Evolutionary conservation across 2,888 invertebrate genomes (phyloP).

Genomic region (Eupeodes luniger): DNA sequence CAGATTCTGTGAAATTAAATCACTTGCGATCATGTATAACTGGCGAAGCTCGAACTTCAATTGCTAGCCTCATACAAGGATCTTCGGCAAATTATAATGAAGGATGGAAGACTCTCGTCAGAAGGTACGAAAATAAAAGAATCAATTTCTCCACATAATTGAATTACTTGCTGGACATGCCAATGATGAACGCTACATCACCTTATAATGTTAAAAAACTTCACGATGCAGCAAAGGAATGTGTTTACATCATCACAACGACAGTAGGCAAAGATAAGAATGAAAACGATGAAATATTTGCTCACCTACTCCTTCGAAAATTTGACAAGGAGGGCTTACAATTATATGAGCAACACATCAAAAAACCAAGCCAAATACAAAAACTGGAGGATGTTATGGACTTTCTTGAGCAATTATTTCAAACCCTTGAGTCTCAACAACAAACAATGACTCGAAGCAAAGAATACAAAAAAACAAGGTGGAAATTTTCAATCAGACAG

Average conservation of each 20-base stretch:
- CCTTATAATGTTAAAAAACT: background rate
- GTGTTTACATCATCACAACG: conserved; percentile 3
- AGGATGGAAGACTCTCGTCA: conserved; percentile 7
- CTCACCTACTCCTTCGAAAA: conserved; percentile 15
- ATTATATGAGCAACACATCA: background rate
- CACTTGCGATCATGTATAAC: background rate
- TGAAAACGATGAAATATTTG: conserved; percentile 19
- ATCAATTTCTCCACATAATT: background rate
- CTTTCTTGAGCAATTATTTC: background rate
- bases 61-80: conserved; percentile 5
- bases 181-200: conserved; percentile 15
- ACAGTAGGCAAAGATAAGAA: background rate
- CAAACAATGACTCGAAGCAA: background rate
- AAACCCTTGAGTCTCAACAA: conserved; percentile 10
- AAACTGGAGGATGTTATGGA: conserved; percentile 10
- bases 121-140: conserved; percentile 5
- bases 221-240: conserved; percentile 9
- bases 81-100: conserved; percentile 8
- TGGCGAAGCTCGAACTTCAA: background rate
- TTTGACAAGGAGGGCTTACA: conserved; percentile 14
- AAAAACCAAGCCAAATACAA: conserved; percentile 3
- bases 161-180: conserved; percentile 13
- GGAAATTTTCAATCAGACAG: background rate
- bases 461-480: background rate
- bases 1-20: conserved; percentile 13